Base-by-base conservation (phyloP, 2,113 vertebrate species). In the Rhabdomys dilectus region DNA sequence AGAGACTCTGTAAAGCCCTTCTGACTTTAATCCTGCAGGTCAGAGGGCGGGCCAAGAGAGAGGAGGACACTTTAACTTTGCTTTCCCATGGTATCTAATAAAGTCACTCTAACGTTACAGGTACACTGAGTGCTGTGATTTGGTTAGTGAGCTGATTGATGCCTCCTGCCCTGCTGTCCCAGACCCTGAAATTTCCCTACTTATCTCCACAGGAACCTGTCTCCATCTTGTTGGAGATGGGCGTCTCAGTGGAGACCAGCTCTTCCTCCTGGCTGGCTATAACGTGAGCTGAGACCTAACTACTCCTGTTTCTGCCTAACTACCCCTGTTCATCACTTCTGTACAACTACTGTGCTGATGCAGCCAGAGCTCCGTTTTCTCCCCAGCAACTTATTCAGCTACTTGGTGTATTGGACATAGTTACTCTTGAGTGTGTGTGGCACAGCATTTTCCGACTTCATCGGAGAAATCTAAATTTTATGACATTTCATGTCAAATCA, bases 1-100 rank as follows among this genome's bases (percentile, higher is more conserved):
- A 16, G 99, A 99, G 93, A 99, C 99, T 98, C 99, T 98, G 92
- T 99, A 99, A 62, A 99, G 99, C 66, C 99, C 99, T 98, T 99
- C 99, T 0, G 99, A 99, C 96, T 99, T 99, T 89, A 99, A 98
- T 95, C 99, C 99, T 99, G 98, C 60, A 78, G 98, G 97, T 51
- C 96, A 81, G 29, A 34, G 98, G 97, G 62, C 96, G 31, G 98
- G 97, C 60, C 96, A 91, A 29, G 60, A 82, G 24, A 80, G 24
- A 84, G 34, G 17, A 29, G 24, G 45, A 34, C 3, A 77, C 19
- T 60, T 93, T 6, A 84, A 77, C 39, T 82, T 82, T 24, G 68
- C 22, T 34, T 92, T 88, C 53, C 73, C 3, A 56, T 22, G 56
- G 73, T 26, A 58, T 56, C 58, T 89, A 31, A 88, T 66, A 80